Evolutionary conservation across 1,140 invertebrate genomes (phyloP), one percentile per base, ranked within the genome.

Genomic region (Lepidostoma basale): DNA sequence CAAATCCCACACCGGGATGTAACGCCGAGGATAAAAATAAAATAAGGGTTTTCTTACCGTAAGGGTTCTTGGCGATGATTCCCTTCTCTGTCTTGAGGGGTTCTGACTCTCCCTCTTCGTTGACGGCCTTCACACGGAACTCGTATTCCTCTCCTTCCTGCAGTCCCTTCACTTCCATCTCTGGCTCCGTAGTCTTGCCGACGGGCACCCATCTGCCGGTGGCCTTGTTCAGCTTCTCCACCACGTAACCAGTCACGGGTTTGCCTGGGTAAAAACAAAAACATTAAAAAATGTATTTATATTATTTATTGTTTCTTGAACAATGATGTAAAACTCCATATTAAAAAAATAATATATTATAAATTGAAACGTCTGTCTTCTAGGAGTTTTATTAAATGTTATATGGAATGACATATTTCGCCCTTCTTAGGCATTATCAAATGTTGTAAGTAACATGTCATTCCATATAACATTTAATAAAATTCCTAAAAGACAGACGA

Each of bases 101-200:
- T 75, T 99, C 97, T 20, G 96, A 97, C 83, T 97, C 95, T 3
- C 98, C 98, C 83, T 99, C 96, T 54, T 96, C 94, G 76, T 99
- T 99, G 44, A 98, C 88, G n/a, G 98, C 97, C 77, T 93, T 97
- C 0, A 99, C 96, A 71, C 97, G 87, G 85, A 98, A 99, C 79
- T 97, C 90, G 81, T 99, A 99, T 75, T 96, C 92, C 77, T 98
- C 94, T 18, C 95, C 95, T 78, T 96, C 94, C 75, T 92, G 89
- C 44, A 98, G 85, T 45, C 95, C 96, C 76, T 93, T 94, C 26
- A 98, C 88, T 73, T 97, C 93, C 86, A 94, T 89, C 81, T 96
- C 93, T 0, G 93, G 91, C 74, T 95, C 92, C 73, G 88, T 87
- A 6, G 92, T 90, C 54, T 94, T 88, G 64, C 94, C 95, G 49